A percentile compares a stretch with the other conserved stretches of the same genome.
These are phyloP conservation scores for Anseranas semipalmata DNA, from an alignment of 2,113 vertebrate species.

Conservation along the genomic window DNA sequence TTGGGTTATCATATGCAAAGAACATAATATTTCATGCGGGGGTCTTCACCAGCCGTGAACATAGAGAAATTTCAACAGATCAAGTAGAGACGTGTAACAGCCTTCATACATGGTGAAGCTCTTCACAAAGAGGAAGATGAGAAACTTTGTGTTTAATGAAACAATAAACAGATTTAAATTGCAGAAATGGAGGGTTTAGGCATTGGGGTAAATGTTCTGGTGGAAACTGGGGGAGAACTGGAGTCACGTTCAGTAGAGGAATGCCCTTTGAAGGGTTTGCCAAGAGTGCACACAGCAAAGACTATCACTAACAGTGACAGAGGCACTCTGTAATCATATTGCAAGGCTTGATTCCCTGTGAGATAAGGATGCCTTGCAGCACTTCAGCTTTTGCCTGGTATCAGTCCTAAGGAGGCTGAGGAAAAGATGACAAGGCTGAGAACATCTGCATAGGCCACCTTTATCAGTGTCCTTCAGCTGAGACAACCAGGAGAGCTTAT, in stretches of 20 bases:
- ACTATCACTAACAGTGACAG: not conserved
- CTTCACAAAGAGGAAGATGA: not conserved
- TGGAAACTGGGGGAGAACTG: not conserved
- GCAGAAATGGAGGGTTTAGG: not conserved
- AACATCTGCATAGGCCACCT: not conserved
- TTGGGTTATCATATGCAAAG: not conserved
- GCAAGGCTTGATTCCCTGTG: not conserved
- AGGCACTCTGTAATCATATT: accelerated
- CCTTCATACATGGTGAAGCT: not conserved
- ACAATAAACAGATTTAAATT: not conserved
- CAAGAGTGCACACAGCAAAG: not conserved
- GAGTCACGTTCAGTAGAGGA: accelerated
- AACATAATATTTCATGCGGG: accelerated
- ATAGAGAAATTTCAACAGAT: not conserved
- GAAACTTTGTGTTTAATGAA: not conserved
- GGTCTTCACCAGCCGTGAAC: not conserved
- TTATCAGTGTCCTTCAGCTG: not conserved
- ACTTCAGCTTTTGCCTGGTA: not conserved
- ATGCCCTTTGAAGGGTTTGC: not conserved
- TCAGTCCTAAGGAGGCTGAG: not conserved
- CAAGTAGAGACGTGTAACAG: not conserved
- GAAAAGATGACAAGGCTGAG: not conserved
- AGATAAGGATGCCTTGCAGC: not conserved
- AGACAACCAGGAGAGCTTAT: not conserved
- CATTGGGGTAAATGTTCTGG: not conserved